Percentiles rank a stretch among this genome's conserved stretches.
phyloP scores from a whole-genome alignment of 2,888 invertebrate genomes.

The Conistra vaccinii region DNA sequence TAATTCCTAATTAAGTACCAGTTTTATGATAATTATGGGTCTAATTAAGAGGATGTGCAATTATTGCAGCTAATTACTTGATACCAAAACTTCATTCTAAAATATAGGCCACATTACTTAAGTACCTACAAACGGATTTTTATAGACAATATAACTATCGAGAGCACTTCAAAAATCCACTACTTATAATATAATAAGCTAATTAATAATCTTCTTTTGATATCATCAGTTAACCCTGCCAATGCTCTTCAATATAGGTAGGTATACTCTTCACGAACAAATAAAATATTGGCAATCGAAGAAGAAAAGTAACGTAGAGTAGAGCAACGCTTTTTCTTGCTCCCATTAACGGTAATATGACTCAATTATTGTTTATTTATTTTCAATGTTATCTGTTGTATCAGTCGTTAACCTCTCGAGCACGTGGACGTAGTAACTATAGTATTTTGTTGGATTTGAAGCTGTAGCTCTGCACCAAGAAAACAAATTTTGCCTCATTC shows the following conservation, averaged over 20 bases:
- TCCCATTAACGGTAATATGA: conserved; percentile 55
- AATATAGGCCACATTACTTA: not conserved
- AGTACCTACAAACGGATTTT: not conserved
- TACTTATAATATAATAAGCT: conserved; percentile 1
- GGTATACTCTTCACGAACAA: conserved; percentile 11
- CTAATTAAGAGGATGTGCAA: conserved; percentile 3
- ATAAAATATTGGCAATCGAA: not conserved
- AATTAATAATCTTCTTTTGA: conserved; percentile 28
- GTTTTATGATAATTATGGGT: not conserved
- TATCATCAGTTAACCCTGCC: conserved; percentile 49
- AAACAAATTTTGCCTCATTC: conserved; percentile 89
- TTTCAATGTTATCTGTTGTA: conserved; percentile 86
- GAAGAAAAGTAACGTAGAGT: conserved; percentile 15
- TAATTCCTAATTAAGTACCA: not conserved
- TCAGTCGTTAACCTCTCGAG: conserved; percentile 88
- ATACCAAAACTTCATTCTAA: not conserved
- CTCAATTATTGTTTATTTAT: conserved; percentile 85
- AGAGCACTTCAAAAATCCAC: conserved; percentile 13
- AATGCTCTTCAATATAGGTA: conserved; percentile 16
- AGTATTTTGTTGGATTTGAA: conserved; percentile 89
- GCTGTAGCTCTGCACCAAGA: conserved; percentile 89
- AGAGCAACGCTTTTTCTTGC: conserved; percentile 42
- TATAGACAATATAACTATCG: not conserved
- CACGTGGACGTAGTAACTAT: conserved; percentile 88
- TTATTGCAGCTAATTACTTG: not conserved